phyloP scores from a whole-genome alignment of 2,888 invertebrate species.

The Ceramica pisi region DNA sequence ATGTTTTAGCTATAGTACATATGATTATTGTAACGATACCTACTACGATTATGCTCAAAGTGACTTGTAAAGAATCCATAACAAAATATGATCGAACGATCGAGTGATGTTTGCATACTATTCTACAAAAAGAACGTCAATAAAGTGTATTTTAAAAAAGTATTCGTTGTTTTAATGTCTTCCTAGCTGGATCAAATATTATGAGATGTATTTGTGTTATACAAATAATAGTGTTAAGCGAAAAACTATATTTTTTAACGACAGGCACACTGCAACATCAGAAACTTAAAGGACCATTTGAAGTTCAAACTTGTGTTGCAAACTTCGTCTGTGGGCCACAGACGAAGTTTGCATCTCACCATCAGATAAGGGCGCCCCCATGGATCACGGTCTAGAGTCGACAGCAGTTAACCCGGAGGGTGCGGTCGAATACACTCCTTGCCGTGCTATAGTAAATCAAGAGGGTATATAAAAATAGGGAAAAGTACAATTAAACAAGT shows the following conservation, averaged over 20 bases:
- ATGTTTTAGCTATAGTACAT: slow-evolving; percentile 72
- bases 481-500: no score
- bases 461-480: no score
- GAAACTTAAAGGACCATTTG: no score
- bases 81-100: slow-evolving; percentile 79
- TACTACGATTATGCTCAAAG: slow-evolving; percentile 85
- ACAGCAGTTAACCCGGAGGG: no score
- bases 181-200: slow-evolving; percentile 33
- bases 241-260: slow-evolving; percentile 3
- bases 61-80: slow-evolving; percentile 81
- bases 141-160: slow-evolving; percentile 90
- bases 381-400: no score
- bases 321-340: no score
- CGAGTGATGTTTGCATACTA: slow-evolving; percentile 89
- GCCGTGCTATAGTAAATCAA: no score
- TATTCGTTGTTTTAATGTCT: slow-evolving; percentile 69
- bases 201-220: slow-evolving; percentile 4
- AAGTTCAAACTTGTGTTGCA: no score
- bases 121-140: slow-evolving; percentile 89
- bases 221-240: not conserved
- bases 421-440: no score
- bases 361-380: no score
- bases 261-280: not conserved
- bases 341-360: no score
- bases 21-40: slow-evolving; percentile 67